phyloP scores from a whole-genome alignment of 2,113 vertebrate species.

The Herpailurus yagouaroundi region DNA sequence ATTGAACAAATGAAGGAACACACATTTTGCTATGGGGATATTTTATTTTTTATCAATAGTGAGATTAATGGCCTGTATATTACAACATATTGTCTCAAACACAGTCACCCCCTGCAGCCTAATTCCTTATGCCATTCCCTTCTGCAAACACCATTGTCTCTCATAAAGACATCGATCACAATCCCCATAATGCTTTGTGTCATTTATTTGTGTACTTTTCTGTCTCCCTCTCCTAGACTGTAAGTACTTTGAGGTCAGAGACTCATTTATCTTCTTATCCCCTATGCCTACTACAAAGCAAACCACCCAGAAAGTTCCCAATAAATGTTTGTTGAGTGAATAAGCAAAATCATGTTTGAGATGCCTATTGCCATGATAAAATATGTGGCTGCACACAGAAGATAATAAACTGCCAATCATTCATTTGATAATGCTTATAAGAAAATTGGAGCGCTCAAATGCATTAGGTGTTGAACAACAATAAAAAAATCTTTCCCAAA shows the following conservation, averaged over 20 bases:
- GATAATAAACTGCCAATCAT: not conserved
- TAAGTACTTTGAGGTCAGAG: constrained; percentile 30
- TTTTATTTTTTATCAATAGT: constrained; percentile 15
- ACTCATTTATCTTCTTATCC: not conserved
- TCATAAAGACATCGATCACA: not conserved
- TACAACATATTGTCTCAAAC: not conserved
- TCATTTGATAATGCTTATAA: constrained; percentile 4
- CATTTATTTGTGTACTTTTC: not conserved
- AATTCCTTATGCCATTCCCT: not conserved
- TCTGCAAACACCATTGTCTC: not conserved
- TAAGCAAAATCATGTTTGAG: not conserved
- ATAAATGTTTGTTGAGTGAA: constrained; percentile 17
- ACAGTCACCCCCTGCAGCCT: not conserved
- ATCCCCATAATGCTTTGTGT: not conserved
- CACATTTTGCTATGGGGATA: not conserved
- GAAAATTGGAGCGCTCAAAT: not conserved
- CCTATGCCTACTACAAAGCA: not conserved
- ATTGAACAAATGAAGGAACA: not conserved
- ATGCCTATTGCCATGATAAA: not conserved
- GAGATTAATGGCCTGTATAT: constrained; percentile 26
- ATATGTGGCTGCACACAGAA: not conserved
- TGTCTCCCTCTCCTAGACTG: not conserved
- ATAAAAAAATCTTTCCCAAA: not conserved
- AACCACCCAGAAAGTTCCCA: not conserved
- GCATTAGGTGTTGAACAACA: not conserved